Evolutionary conservation across 2,113 vertebrate genomes (phyloP).

Genomic region (Rhinoptilus africanus): DNA sequence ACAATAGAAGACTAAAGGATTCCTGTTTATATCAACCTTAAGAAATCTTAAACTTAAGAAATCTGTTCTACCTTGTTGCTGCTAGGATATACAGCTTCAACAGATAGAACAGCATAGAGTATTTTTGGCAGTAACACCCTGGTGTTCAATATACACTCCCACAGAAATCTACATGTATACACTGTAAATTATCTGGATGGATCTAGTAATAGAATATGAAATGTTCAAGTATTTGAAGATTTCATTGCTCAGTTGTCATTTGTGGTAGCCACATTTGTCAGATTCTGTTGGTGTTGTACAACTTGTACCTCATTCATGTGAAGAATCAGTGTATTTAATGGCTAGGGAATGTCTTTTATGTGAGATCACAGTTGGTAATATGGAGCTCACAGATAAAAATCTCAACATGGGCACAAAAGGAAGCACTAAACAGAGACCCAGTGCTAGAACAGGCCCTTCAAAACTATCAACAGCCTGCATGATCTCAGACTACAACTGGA

Average conservation of each 20-base stretch:
- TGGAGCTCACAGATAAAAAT: neutral
- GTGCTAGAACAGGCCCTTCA: neutral
- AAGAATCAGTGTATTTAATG: neutral
- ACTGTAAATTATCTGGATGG: neutral
- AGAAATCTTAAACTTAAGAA: neutral
- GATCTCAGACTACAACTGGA: neutral
- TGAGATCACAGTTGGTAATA: rapidly evolving
- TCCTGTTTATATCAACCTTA: neutral
- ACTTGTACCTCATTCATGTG: neutral
- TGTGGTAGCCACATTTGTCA: neutral
- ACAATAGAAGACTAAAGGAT: neutral
- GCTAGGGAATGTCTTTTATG: neutral
- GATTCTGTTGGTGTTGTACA: neutral
- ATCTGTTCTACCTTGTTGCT: neutral
- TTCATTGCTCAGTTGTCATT: neutral
- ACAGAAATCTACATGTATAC: neutral
- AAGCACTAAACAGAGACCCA: neutral
- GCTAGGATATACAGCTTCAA: neutral
- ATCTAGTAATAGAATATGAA: neutral
- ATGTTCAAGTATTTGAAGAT: neutral
- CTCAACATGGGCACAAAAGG: neutral
- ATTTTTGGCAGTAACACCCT: neutral
- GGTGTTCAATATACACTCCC: neutral
- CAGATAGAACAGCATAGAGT: neutral
- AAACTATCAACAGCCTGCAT: neutral